Evolutionary conservation across 2,797 vertebrate species (phyloP), one percentile per base, ranked within the genome.

Genomic region (Acropternis orthonyx): DNA sequence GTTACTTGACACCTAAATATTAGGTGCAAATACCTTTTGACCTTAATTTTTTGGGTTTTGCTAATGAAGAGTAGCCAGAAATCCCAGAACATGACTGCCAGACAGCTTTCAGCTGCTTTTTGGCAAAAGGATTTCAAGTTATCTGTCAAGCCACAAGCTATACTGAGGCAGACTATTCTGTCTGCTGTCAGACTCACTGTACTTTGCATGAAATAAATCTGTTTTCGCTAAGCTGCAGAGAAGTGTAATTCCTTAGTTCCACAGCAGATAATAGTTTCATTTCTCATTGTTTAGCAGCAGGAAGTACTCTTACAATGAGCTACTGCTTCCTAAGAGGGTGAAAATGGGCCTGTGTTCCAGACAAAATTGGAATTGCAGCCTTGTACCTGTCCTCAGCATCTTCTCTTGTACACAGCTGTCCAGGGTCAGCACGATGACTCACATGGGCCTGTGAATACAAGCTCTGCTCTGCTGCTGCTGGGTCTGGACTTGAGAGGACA

Each of bases 371-470:
- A 86, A 58, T 18, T 75, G 10, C 28, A 88, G 14, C 56, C 37
- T 84, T 3, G 4, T 66, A 61, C 9, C 11, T 72, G 12, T 58
- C 44, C 23, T 80, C 44, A 84, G 9, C 30, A 61, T n/a, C 36
- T 75, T 77, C 23, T 28, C 43, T 61, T 37, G 49, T n/a, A 46
- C 27, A 43, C 28, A 81, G 2, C n/a, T 49, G 10, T 17, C 24
- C 14, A 14, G 17, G 9, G 6, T 61, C 66, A 84, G 24, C 46
- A 37, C 10, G 12, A 19, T 74, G 61, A 27, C n/a, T 71, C 37
- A 15, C 5, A 1, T 7, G 21, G 28, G 24, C 43, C 21, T 0
- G 0, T 20, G 36, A 76, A 58, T 18, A 52, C 28, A 23, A 62
- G 10, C 12, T 71, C 21, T 66, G 34, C 23, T 46, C 17, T 69